A percentile compares a stretch with the other conserved stretches of the same genome.
Evolutionary conservation across 2,113 vertebrate species (phyloP).

Genomic region (Barnardius zonarius): DNA sequence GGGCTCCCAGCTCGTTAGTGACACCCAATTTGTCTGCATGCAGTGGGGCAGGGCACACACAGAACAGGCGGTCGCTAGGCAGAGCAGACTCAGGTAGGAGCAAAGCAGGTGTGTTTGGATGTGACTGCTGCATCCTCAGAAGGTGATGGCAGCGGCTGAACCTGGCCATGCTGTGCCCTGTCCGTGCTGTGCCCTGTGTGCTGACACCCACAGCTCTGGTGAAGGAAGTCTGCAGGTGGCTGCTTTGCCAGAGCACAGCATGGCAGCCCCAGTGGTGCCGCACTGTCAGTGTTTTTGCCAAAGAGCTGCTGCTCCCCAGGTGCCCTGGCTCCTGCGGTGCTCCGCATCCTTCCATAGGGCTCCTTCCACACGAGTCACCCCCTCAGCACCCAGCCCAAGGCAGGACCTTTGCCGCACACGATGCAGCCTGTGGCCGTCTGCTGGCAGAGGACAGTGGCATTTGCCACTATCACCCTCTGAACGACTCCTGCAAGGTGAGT

Average conservation of each 20-base stretch:
- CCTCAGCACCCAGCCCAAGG: neutral
- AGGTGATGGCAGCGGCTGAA: rapidly evolving
- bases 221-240: neutral
- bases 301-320: neutral
- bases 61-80: neutral
- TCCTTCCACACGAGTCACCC: rapidly evolving
- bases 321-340: neutral
- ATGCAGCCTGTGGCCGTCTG: neutral
- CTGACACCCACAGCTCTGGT: too few species aligned
- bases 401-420: rapidly evolving
- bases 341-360: neutral
- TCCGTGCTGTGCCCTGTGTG: rapidly evolving
- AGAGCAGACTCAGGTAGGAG: neutral
- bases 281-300: rapidly evolving
- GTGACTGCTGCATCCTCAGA: rapidly evolving
- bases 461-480: neutral
- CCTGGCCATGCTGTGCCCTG: neutral
- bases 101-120: too few species aligned
- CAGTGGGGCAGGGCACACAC: neutral
- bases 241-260: neutral
- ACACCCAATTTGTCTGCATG: rapidly evolving
- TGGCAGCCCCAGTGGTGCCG: neutral
- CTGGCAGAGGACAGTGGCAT: rapidly evolving
- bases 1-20: neutral
- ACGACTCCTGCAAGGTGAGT: rapidly evolving